Evolutionary conservation across 2,888 invertebrate genomes (phyloP).

Genomic region (Eupithecia abbreviata): DNA sequence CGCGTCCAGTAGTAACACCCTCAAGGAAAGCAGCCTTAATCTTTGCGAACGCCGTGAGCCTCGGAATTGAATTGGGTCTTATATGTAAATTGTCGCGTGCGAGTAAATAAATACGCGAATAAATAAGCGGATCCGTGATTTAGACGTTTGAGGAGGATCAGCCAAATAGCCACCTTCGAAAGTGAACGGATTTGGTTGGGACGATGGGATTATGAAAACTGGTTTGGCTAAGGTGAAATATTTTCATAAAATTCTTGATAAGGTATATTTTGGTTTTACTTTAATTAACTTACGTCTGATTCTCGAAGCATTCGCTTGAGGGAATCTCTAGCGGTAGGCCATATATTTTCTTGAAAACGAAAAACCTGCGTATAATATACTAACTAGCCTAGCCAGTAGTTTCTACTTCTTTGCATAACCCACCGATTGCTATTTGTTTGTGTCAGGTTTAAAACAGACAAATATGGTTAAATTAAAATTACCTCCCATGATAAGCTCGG

Average conservation of each 20-base stretch:
- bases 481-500: background rate
- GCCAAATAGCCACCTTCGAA: constrained; percentile 35
- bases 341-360: background rate
- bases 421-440: background rate
- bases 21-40: constrained; percentile 65
- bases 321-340: background rate
- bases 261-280: background rate
- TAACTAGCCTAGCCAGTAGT: background rate
- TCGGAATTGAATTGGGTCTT: constrained; percentile 80
- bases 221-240: background rate
- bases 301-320: background rate
- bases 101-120: constrained; percentile 81
- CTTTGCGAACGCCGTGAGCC: constrained; percentile 75
- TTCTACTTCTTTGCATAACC: background rate
- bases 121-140: constrained; percentile 75
- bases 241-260: background rate
- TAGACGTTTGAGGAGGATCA: constrained; percentile 69
- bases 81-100: constrained; percentile 79
- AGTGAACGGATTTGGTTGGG: constrained; percentile 8
- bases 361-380: background rate
- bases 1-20: background rate
- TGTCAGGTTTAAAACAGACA: background rate
- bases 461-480: background rate
- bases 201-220: constrained; percentile 16
- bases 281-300: background rate